Percentiles rank a stretch among this genome's conserved stretches.
phyloP scores from a whole-genome alignment of 2,113 vertebrate species.

The Pachycephala philippinensis region DNA sequence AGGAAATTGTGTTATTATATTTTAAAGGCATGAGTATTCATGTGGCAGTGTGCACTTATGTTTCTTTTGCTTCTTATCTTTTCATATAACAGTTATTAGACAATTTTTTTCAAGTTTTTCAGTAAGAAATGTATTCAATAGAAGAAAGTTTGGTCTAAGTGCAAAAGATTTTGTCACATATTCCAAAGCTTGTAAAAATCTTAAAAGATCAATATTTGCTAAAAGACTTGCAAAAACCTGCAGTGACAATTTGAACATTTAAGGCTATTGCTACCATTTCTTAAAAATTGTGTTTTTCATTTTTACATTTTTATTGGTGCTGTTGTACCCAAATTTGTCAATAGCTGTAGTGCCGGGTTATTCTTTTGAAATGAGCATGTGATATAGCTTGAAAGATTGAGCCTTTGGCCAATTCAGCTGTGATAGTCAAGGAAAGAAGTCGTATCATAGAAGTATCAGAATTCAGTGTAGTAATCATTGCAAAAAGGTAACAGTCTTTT shows the following conservation, averaged over 20 bases:
- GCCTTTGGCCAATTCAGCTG: not conserved
- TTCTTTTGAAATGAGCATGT: conserved; percentile 9
- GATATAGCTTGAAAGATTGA: not conserved
- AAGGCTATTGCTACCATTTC: conserved; percentile 10
- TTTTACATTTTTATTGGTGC: conserved; percentile 21
- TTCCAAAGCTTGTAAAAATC: conserved; percentile 46
- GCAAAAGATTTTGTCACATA: not conserved
- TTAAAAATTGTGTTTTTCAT: conserved; percentile 20
- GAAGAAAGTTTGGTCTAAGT: conserved; percentile 30
- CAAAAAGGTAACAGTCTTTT: not conserved
- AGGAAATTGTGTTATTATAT: not conserved
- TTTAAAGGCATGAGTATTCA: not conserved
- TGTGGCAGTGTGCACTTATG: not conserved
- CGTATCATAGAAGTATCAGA: not conserved
- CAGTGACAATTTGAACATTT: conserved; percentile 1
- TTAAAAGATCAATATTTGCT: conserved; percentile 17
- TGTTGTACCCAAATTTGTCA: conserved; percentile 26
- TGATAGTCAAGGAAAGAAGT: not conserved
- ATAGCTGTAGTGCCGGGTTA: conserved; percentile 11
- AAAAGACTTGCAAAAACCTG: conserved; percentile 41
- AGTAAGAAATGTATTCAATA: not conserved
- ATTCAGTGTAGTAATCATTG: not conserved
- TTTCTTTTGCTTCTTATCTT: not conserved
- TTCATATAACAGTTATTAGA: not conserved
- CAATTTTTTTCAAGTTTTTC: conserved; percentile 2